phyloP scores from a whole-genome alignment of 2,797 vertebrate genomes.

The Sphenopsis melanotis region DNA sequence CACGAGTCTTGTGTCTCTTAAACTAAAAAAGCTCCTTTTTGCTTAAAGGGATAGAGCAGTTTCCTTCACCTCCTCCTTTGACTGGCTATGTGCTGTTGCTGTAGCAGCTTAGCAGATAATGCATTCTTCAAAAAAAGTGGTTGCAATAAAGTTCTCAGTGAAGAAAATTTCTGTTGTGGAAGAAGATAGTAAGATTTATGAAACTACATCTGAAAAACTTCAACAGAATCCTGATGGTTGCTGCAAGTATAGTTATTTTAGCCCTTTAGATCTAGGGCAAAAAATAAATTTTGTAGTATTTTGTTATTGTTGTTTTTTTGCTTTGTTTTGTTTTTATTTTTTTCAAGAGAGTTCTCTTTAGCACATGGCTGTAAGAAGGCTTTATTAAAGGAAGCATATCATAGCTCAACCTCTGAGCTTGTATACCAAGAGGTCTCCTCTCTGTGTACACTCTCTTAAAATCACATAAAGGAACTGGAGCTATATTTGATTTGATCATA shows the following conservation, averaged over 20 bases:
- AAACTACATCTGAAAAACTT: not conserved
- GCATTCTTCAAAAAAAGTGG: not conserved
- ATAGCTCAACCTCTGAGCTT: conserved; percentile 7
- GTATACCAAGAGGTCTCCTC: conserved; percentile 8
- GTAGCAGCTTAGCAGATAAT: not conserved
- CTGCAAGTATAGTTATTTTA: not conserved
- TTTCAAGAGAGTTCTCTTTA: not conserved
- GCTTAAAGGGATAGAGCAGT: not conserved
- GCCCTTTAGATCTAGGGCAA: not conserved
- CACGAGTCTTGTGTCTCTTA: not conserved
- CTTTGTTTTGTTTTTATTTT: not conserved
- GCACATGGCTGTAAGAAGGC: conserved; percentile 21
- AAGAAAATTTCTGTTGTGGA: not conserved
- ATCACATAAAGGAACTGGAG: not conserved
- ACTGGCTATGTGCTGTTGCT: not conserved
- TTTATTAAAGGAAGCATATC: conserved; percentile 42
- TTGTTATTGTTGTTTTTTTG: not conserved
- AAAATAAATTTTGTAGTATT: not conserved
- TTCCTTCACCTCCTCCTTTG: not conserved
- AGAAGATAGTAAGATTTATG: not conserved
- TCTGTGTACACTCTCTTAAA: conserved; percentile 21
- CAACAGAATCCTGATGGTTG: not conserved
- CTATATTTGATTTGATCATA: conserved; percentile 2
- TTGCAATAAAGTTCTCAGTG: not conserved
- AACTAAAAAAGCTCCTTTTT: not conserved